These are phyloP conservation scores for Fopius arisanus DNA, from an alignment of 1,140 invertebrate species.

Conservation along the genomic window DNA sequence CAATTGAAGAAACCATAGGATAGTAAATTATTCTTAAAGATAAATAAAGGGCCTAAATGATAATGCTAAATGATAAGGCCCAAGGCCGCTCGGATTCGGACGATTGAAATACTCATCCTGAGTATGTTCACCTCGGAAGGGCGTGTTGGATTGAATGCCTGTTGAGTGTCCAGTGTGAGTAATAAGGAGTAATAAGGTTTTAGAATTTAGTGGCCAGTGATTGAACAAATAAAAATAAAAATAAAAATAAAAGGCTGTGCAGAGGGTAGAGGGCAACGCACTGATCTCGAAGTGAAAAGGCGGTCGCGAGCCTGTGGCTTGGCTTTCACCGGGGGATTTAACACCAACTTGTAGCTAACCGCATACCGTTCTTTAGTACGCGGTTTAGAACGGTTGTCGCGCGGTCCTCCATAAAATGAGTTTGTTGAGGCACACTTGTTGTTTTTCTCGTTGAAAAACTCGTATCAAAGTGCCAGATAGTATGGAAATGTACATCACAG, in stretches of 20 bases:
- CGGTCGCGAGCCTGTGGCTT: constrained; percentile 45
- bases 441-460: too few species aligned
- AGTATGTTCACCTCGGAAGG: constrained; percentile 15
- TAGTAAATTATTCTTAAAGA: too few species aligned
- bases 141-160: background rate
- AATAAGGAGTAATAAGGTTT: too few species aligned
- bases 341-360: background rate
- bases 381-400: background rate
- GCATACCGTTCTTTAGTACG: background rate
- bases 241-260: background rate
- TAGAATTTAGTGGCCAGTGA: background rate
- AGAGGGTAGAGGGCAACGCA: constrained; percentile 32
- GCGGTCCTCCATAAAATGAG: too few species aligned
- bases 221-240: background rate
- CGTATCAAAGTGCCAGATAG: constrained; percentile 40
- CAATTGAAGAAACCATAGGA: too few species aligned
- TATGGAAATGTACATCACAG: constrained; percentile 58
- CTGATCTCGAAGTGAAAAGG: constrained; percentile 51
- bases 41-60: too few species aligned
- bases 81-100: background rate
- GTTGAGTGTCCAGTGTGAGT: too few species aligned
- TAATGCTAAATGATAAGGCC: too few species aligned
- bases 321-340: constrained; percentile 48
- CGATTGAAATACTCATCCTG: background rate
- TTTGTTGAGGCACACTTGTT: too few species aligned